These are phyloP conservation scores for Drosophila ananassae DNA, from an alignment of 1,140 invertebrate genomes.

Conservation along the genomic window DNA sequence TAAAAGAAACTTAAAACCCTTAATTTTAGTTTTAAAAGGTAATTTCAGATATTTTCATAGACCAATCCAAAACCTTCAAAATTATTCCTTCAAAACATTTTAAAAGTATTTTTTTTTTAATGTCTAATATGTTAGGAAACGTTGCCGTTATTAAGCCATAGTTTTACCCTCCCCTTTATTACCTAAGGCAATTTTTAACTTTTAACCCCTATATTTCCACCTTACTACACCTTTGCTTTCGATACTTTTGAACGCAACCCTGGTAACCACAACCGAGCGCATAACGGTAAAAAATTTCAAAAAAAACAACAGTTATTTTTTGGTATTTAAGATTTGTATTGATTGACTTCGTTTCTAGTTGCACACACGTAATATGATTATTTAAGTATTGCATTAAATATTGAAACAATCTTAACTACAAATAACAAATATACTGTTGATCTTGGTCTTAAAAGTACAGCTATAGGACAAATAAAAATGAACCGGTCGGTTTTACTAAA, in stretches of 20 bases:
- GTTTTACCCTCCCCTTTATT: too few species aligned
- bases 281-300: conserved; percentile 17
- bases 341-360: conserved; percentile 56
- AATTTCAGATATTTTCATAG: too few species aligned
- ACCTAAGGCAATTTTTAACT: neutral
- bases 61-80: too few species aligned
- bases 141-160: too few species aligned
- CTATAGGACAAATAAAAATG: conserved; percentile 31
- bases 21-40: too few species aligned
- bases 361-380: conserved; percentile 56
- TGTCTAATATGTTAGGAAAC: too few species aligned
- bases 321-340: conserved; percentile 38
- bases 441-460: conserved; percentile 52
- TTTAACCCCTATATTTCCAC: neutral
- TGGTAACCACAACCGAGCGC: neutral
- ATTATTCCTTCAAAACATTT: too few species aligned
- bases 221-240: neutral
- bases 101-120: too few species aligned
- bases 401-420: conserved; percentile 64
- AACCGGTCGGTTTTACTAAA: conserved; percentile 46
- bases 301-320: neutral
- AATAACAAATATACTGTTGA: conserved; percentile 75
- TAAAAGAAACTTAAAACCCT: too few species aligned
- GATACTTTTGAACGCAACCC: conserved; percentile 6
- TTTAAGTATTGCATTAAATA: conserved; percentile 61